Percentiles rank a stretch among this genome's conserved stretches.
phyloP scores from a whole-genome alignment of 1,140 invertebrate species.

The Lepidurus apus region DNA sequence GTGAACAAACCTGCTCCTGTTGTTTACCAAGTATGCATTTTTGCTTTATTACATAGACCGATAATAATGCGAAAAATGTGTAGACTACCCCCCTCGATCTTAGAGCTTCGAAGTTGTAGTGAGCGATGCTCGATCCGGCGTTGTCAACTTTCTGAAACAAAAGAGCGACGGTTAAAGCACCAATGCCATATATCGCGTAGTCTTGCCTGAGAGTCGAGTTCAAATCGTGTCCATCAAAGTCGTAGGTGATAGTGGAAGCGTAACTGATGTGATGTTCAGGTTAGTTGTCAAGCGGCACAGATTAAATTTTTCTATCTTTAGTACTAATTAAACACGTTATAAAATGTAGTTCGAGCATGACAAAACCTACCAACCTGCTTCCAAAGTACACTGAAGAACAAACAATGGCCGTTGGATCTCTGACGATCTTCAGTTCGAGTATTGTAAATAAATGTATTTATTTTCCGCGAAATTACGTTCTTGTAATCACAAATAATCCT shows the following conservation, averaged over 20 bases:
- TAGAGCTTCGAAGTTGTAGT: neutral
- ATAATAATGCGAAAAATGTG: too few species aligned
- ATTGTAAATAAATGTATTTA: too few species aligned
- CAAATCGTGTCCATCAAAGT: conserved; percentile 11
- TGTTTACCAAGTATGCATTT: neutral
- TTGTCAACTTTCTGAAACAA: neutral
- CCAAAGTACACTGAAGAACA: too few species aligned
- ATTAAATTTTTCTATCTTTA: neutral
- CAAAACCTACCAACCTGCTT: too few species aligned
- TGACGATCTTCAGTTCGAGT: too few species aligned
- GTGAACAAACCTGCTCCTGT: neutral
- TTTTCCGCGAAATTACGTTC: too few species aligned
- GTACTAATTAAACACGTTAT: neutral
- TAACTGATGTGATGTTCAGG: conserved; percentile 25
- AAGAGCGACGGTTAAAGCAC: neutral
- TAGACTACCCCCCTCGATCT: neutral
- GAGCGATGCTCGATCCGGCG: neutral
- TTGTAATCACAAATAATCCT: too few species aligned
- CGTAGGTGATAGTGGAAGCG: neutral
- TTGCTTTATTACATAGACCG: too few species aligned
- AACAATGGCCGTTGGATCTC: too few species aligned
- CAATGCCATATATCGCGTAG: conserved; percentile 6
- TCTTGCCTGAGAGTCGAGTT: conserved; percentile 10
- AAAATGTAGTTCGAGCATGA: too few species aligned
- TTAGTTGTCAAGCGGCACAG: neutral